These are phyloP conservation scores for Drosophila meridionalis DNA, from an alignment of 2,888 invertebrate genomes.

Conservation along the genomic window DNA sequence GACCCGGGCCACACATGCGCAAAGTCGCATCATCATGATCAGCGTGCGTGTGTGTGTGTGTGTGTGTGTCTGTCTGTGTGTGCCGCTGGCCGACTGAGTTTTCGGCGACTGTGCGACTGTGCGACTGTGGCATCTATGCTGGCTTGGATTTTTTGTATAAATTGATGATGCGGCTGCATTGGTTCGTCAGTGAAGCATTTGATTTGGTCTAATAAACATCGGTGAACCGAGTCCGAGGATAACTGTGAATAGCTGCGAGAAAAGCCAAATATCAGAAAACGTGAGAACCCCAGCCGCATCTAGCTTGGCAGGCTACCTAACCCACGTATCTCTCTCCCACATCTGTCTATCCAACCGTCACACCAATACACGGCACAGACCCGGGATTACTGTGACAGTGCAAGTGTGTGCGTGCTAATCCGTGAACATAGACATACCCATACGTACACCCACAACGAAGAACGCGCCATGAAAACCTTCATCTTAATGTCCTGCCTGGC, in stretches of 20 bases:
- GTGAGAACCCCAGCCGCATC: constrained; percentile 58
- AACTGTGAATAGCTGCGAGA: constrained; percentile 22
- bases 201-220: constrained; percentile 85
- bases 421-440: constrained; percentile 20
- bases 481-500: constrained; percentile 85
- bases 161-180: constrained; percentile 84
- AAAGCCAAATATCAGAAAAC: constrained; percentile 32
- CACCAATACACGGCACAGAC: constrained; percentile 70
- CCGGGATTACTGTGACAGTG: constrained; percentile 81
- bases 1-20: constrained; percentile 69
- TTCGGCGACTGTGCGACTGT: constrained; percentile 21
- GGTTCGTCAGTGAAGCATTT: constrained; percentile 85
- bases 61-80: constrained; percentile 25
- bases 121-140: constrained; percentile 63
- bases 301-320: constrained; percentile 59
- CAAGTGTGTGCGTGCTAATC: constrained; percentile 69
- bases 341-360: constrained; percentile 39
- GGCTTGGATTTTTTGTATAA: constrained; percentile 84
- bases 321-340: constrained; percentile 37
- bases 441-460: constrained; percentile 17
- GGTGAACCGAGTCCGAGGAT: constrained; percentile 75
- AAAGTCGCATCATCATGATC: constrained; percentile 68
- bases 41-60: constrained; percentile 31
- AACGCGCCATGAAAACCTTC: constrained; percentile 84
- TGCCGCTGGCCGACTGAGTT: constrained; percentile 41